Conservation (phyloP, 2,888 invertebrate genomes). For the Zygothrica quintamaculata region DNA sequence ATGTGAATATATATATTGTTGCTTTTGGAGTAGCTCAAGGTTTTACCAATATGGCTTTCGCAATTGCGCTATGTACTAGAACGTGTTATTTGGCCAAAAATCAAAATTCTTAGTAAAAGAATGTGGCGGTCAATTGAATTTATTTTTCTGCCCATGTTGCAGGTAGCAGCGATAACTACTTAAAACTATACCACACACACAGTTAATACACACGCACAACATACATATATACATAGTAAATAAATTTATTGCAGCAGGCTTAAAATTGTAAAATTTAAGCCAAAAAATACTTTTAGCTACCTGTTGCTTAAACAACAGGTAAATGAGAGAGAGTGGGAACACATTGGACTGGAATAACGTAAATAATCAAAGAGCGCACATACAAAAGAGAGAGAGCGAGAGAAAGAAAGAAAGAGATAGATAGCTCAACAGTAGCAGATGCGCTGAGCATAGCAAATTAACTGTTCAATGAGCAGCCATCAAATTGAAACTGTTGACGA, state of each 20-base stretch:
- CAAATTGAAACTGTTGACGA: too few species aligned
- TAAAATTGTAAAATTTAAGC: conserved; percentile 16
- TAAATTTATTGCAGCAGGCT: conserved; percentile 13
- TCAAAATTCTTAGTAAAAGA: conserved; percentile 65
- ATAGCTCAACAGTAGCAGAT: too few species aligned
- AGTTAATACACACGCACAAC: conserved; percentile 6
- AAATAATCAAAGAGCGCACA: too few species aligned
- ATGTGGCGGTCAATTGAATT: conserved; percentile 68
- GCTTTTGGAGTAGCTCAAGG: conserved; percentile 73
- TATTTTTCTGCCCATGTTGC: conserved; percentile 22
- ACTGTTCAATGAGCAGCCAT: too few species aligned
- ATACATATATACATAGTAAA: conserved; percentile 1
- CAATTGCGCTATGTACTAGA: conserved; percentile 52
- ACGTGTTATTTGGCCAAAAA: conserved; percentile 73
- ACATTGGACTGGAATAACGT: conserved; percentile 31
- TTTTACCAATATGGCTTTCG: conserved; percentile 67
- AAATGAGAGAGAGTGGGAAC: not conserved
- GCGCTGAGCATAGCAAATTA: too few species aligned
- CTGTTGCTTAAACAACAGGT: conserved; percentile 38
- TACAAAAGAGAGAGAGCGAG: too few species aligned
- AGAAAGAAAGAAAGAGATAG: too few species aligned
- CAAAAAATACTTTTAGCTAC: conserved; percentile 48
- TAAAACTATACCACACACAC: conserved; percentile 8
- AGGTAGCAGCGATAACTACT: not conserved
- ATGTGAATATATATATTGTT: conserved; percentile 21